Evolutionary conservation across 2,888 invertebrate genomes (phyloP), one percentile per base, ranked within the genome.

Genomic region (Meghimatium bilineatum): DNA sequence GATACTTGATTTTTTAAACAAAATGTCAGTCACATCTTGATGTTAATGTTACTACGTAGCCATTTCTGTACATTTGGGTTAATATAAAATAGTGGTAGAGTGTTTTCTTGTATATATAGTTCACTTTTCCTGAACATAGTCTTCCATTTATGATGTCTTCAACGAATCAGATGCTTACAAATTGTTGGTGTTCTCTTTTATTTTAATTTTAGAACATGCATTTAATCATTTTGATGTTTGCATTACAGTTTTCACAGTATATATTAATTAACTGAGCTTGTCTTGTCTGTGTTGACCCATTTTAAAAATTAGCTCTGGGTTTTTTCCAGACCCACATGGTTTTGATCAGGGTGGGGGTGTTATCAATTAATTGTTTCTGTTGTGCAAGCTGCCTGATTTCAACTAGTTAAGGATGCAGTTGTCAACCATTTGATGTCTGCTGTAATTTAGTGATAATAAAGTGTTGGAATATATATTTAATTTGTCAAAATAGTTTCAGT

Each of bases 121-220:
- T 36, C 60, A 63, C 20, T 20, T 76, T 76, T 63, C 56, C 76
- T n/a, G n/a, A 63, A 60, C 56, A 60, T 77, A 77, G 76, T 77
- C 76, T 77, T 77, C 76, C 76, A 77, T 32, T 60, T n/a, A 77
- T 63, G 3, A 74, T 38, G 76, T 77, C 76, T 77, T 77, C 76
- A 77, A 77, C 76, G 63, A 77, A 77, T 77, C 23, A 12, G n/a
- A 74, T 74, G 14, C n/a, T 44, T 74, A 52, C 34, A 74, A 52
- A 71, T 36, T 74, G 74, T 49, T 49, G 44, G 52, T 74, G 29
- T 72, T 1, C 49, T n/a, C 23, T n/a, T 29, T 52, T n/a, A n/a
- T n/a, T 52, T 74, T 29, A 10, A 52, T 52, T 74, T 38, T 38
- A 26, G 38, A 71, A 71, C 38, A 38, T 74, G 44, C 49, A 74